Evolutionary conservation across 1,140 invertebrate species (phyloP), one percentile per base, ranked within the genome.

Genomic region (Drosophila funebris): DNA sequence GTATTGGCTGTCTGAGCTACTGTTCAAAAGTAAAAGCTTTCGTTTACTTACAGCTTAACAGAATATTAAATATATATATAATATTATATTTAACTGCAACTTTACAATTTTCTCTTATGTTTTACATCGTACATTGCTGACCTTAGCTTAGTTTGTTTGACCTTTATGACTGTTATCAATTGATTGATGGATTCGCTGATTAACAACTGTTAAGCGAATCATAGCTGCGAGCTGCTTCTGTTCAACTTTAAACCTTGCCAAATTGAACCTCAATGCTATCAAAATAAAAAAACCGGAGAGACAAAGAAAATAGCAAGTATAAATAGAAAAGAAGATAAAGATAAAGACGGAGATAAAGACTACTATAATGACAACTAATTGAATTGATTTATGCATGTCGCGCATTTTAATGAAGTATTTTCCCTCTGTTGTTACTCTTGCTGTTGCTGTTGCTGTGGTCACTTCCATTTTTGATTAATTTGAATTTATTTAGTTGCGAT

Each of bases 321-420:
- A 36, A 4, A 41, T 4, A 36, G 9, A 3, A 33, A 27, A 36
- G 29, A 36, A 7, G 13, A n/a, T 58, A 29, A 11, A 41, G 54
- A 67, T 72, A 52, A 44, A 63, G 41, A 62, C 29, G 11, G 54
- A 48, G 75, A 57, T 58, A 67, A 56, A 48, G 62, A 75, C 73
- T 62, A 72, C 50, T 58, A 87, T 82, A 87, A 87, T 88, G 80
- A 67, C 78, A 75, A 67, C 83, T 87, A 87, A 88, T 87, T 87
- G 83, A 87, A 74, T 88, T 87, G 83, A 87, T 87, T 87, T 87
- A 87, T 87, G 83, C 83, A 88, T 75, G 67, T 75, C 67, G 72
- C 72, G 60, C 72, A 71, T 75, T 75, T 75, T 69, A 73, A 73
- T 62, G 71, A 85, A 70, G 60, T 77, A 64, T 74, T 64, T 56